These are phyloP conservation scores for Scaptomyza reducta DNA, from an alignment of 2,888 invertebrate species.

Conservation along the genomic window DNA sequence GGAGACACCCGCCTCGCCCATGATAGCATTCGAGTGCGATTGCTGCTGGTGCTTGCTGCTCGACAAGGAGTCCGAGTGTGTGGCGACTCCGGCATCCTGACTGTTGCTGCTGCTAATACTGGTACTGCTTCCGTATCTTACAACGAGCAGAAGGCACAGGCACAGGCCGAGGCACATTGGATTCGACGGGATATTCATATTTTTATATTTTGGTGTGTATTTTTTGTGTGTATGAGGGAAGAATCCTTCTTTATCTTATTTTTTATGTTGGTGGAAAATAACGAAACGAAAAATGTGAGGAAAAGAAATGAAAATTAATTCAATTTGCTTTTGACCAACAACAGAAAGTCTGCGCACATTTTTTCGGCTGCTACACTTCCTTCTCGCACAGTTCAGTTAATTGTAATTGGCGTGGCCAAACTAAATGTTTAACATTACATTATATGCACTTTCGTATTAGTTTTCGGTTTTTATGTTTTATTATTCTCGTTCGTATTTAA, in stretches of 20 bases:
- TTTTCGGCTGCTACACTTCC: conserved; percentile 54
- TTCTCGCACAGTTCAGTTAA: conserved; percentile 34
- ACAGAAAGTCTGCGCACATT: conserved; percentile 65
- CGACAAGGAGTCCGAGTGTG: conserved; percentile 55
- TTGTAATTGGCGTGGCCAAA: conserved; percentile 54
- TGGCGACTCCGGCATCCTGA: conserved; percentile 44
- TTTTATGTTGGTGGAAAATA: not conserved
- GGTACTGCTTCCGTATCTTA: conserved; percentile 1
- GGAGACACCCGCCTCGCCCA: conserved; percentile 81
- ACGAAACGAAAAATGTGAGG: conserved; percentile 19
- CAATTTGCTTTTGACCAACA: conserved; percentile 54
- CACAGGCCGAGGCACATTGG: conserved; percentile 36
- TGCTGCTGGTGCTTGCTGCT: conserved; percentile 66
- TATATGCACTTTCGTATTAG: conserved; percentile 29
- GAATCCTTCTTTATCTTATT: conserved; percentile 1
- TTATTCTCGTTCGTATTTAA: conserved; percentile 9
- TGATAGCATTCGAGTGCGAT: conserved; percentile 80
- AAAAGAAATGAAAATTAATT: conserved; percentile 72
- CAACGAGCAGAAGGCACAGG: conserved; percentile 28
- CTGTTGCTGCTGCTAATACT: conserved; percentile 27
- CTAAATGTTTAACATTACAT: conserved; percentile 31
- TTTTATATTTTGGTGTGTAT: conserved; percentile 4
- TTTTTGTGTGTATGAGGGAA: not conserved
- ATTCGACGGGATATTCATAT: conserved; percentile 32
- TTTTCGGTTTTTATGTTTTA: conserved; percentile 6